phyloP scores from a whole-genome alignment of 2,113 vertebrate species.

The Microcebus ravelobensis region DNA sequence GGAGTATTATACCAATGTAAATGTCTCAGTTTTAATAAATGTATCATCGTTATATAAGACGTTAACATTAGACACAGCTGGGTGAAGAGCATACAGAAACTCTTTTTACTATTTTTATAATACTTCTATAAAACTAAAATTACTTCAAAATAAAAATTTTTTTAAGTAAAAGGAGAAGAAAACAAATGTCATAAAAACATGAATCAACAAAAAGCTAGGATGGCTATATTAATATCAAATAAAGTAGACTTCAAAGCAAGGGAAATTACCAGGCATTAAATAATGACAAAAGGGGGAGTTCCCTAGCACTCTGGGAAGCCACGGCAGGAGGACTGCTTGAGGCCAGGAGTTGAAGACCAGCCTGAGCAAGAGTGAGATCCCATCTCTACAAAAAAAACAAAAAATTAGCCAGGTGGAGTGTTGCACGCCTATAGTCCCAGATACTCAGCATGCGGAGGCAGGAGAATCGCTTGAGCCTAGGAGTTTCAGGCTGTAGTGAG shows the following conservation, averaged over 20 bases:
- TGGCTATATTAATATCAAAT: constrained; percentile 37
- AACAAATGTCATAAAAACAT: constrained; percentile 44
- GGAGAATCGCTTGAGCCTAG: too few relatives aligned
- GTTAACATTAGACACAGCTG: background rate
- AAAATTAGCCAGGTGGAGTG: too few relatives aligned
- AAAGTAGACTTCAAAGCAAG: constrained; percentile 39
- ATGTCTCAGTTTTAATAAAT: constrained; percentile 30
- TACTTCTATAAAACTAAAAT: constrained; percentile 47
- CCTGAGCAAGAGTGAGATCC: too few relatives aligned
- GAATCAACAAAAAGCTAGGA: constrained; percentile 34
- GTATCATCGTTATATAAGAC: background rate
- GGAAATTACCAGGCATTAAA: constrained; percentile 35
- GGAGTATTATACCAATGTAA: background rate
- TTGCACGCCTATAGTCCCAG: too few relatives aligned
- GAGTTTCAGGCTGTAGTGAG: too few relatives aligned
- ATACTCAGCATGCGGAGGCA: too few relatives aligned
- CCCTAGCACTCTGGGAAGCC: too few relatives aligned
- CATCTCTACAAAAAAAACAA: too few relatives aligned
- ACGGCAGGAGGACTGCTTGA: too few relatives aligned
- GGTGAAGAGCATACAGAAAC: constrained; percentile 5
- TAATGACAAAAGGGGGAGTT: background rate
- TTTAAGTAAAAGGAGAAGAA: background rate
- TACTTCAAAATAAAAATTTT: constrained; percentile 35
- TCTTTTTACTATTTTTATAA: constrained; percentile 29
- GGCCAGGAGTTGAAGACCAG: too few relatives aligned